These are phyloP conservation scores for Wasmannia auropunctata DNA, from an alignment of 1,140 invertebrate species.

Conservation along the genomic window DNA sequence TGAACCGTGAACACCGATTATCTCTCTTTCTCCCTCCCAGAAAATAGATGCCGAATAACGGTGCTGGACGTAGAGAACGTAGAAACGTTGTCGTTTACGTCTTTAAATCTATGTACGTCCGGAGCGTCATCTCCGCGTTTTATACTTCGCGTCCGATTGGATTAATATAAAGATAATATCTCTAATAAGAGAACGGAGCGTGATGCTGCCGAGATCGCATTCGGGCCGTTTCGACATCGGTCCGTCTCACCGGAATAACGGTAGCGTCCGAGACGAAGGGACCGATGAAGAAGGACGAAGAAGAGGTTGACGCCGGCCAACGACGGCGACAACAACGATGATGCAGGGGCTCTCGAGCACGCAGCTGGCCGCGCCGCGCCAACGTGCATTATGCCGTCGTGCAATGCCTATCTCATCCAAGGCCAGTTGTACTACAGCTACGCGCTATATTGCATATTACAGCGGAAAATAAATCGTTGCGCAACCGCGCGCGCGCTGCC, in stretches of 20 bases:
- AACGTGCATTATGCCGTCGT: conserved; percentile 81
- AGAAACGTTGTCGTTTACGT: background rate
- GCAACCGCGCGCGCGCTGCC: conserved; percentile 73
- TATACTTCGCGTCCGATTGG: background rate
- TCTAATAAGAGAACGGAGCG: conserved; percentile 15
- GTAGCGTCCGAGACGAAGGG: conserved; percentile 59
- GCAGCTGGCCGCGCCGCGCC: conserved; percentile 69
- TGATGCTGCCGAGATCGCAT: background rate
- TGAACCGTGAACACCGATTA: background rate
- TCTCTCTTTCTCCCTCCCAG: background rate
- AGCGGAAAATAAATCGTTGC: conserved; percentile 84
- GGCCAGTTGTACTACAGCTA: conserved; percentile 82
- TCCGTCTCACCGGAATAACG: conserved; percentile 59
- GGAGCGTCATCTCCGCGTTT: background rate
- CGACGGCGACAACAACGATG: conserved; percentile 55
- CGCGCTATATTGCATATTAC: conserved; percentile 75
- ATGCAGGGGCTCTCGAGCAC: conserved; percentile 69
- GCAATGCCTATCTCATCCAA: conserved; percentile 82
- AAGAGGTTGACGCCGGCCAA: conserved; percentile 34
- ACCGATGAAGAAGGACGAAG: background rate
- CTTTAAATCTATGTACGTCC: background rate
- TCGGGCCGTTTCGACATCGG: conserved; percentile 34
- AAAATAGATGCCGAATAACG: background rate
- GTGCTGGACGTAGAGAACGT: background rate
- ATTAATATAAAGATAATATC: conserved; percentile 42